Percentiles rank a stretch among this genome's conserved stretches.
These are phyloP conservation scores for Cyanoramphus novaezelandiae DNA, from an alignment of 2,113 vertebrate genomes.

Conservation along the genomic window DNA sequence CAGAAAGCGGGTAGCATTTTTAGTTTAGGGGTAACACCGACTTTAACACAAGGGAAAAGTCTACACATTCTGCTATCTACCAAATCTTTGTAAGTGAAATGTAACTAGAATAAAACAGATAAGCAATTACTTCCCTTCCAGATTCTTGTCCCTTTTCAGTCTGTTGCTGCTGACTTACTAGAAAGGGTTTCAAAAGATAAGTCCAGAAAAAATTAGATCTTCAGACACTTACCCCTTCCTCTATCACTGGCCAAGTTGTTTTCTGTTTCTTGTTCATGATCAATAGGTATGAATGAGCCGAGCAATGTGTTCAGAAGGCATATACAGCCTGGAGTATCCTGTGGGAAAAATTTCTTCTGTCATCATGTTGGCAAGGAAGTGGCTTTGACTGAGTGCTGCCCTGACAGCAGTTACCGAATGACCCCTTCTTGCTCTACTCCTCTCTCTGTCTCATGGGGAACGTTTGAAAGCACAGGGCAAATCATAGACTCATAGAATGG, in stretches of 20 bases:
- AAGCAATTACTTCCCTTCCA: not conserved
- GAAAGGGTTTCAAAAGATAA: not conserved
- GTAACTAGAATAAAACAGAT: not conserved
- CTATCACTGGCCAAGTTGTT: not conserved
- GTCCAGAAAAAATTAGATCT: not conserved
- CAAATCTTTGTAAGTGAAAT: not conserved
- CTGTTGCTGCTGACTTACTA: not conserved
- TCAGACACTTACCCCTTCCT: not conserved
- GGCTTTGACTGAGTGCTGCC: not conserved
- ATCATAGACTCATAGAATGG: not conserved
- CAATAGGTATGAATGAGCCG: fast-evolving
- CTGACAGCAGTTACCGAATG: not conserved
- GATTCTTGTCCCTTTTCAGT: not conserved
- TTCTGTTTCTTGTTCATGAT: not conserved
- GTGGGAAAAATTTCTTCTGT: not conserved
- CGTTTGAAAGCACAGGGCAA: not conserved
- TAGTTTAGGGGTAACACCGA: constrained; percentile 23
- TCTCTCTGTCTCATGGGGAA: not conserved
- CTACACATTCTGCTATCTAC: not conserved
- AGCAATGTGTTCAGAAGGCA: not conserved
- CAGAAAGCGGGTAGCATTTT: not conserved
- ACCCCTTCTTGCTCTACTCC: not conserved
- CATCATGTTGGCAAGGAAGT: fast-evolving
- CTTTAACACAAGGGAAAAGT: not conserved
- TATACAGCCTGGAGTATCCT: not conserved